Base-by-base conservation (phyloP, 1,140 invertebrate species). In the Heliconius eleuchia region DNA sequence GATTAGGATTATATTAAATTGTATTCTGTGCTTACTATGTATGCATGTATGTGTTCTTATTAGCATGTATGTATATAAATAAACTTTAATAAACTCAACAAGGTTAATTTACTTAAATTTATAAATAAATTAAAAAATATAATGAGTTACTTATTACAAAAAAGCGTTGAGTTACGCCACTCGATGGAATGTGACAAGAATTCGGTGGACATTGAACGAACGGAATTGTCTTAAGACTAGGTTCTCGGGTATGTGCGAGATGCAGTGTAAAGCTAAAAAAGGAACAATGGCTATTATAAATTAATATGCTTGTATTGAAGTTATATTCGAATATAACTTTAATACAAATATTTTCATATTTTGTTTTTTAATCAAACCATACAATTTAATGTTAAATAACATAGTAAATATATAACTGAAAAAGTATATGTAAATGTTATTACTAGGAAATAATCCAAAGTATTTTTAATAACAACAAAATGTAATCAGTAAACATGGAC, bases 1-100 rank as follows among this genome's bases (percentile, higher is more conserved):
- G 60, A 30, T 66, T 66, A 66, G 60, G 60, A 30, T 66, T 66
- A 66, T 66, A 66, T 66, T 66, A 66, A 66, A 66, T 66, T 66
- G 27, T 66, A 11, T 30, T 13, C 3, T 66, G 23, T 57, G 23
- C 23, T 66, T 13, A 18, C n/a, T 30, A 66, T 30, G 27, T 66
- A 30, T 30, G 27, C 30, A 30, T 16, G 27, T 66, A 66, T 13
- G 9, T 66, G 60, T 30, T 5, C 60, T 30, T 66, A 66, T 66
- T 66, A 66, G 11, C 60, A 66, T 30, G 23, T 13, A 42, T 42
- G 2, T 27, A 16, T 6, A 30, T 16, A 66, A 27, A 30, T 16
- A 66, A 27, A 66, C 11, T 66, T 66, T 11, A 66, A 66, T 27
- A 30, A 18, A 5, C 60, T 30, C 8, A 57, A 66, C 23, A 27